Evolutionary conservation across 2,113 vertebrate species (phyloP).

Genomic region (Pseudorasbora parva): DNA sequence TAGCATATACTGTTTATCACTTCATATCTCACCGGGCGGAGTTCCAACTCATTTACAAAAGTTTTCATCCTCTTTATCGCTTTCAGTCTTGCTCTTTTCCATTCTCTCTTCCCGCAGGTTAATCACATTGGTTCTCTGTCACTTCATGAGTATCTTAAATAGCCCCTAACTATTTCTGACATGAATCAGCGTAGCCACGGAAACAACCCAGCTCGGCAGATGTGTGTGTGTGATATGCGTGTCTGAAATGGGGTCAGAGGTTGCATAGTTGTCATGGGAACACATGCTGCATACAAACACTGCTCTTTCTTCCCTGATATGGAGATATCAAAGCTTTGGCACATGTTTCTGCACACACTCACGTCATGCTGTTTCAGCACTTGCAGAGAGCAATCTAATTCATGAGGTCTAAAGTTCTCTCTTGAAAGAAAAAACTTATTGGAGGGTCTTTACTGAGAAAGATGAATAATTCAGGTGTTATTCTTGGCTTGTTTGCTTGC

Average conservation of each 20-base stretch:
- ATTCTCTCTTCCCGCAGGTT: neutral
- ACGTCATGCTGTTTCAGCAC: neutral
- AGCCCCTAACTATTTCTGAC: conserved; percentile 47
- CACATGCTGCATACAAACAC: conserved; percentile 63
- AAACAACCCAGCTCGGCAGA: conserved; percentile 65
- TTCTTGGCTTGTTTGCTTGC: neutral
- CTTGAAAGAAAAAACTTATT: neutral
- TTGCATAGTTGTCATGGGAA: conserved; percentile 67
- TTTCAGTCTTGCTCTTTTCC: conserved; percentile 33
- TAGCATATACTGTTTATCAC: neutral
- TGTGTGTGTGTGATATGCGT: conserved; percentile 53
- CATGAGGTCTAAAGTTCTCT: conserved; percentile 16
- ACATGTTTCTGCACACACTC: conserved; percentile 27
- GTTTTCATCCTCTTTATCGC: neutral
- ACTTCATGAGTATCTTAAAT: conserved; percentile 38
- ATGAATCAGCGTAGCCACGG: conserved; percentile 55
- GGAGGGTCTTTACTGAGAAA: conserved; percentile 4
- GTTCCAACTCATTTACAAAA: neutral
- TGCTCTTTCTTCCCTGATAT: conserved; percentile 55
- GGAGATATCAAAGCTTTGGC: conserved; percentile 54
- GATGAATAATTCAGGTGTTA: conserved; percentile 24
- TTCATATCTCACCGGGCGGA: neutral
- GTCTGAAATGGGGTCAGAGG: conserved; percentile 66
- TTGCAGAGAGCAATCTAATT: neutral
- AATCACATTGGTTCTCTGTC: conserved; percentile 2